phyloP scores from a whole-genome alignment of 2,797 vertebrate species.

The Champsocephalus esox region DNA sequence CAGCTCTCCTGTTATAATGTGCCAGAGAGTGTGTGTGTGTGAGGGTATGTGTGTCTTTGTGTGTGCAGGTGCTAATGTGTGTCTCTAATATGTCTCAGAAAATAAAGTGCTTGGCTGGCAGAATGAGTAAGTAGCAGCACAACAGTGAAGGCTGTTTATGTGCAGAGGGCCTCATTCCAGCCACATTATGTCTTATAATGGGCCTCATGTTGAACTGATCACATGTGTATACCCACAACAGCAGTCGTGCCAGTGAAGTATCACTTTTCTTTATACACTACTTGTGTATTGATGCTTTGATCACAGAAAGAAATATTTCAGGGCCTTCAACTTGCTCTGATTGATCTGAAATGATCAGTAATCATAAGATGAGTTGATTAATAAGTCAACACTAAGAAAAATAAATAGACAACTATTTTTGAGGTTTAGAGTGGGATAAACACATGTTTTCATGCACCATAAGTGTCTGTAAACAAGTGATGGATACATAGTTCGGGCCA shows the following conservation, averaged over 20 bases:
- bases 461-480: no score
- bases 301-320: neutral
- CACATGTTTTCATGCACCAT: no score
- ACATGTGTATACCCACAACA: conserved; percentile 33
- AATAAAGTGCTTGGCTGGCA: conserved; percentile 53
- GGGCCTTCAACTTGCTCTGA: no score
- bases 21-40: conserved; percentile 1
- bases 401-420: neutral
- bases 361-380: neutral
- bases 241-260: conserved; percentile 31
- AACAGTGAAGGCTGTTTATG: conserved; percentile 41
- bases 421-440: no score
- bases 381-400: neutral
- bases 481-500: no score
- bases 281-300: neutral
- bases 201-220: conserved; percentile 58
- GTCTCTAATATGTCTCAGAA: conserved; percentile 50
- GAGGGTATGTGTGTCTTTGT: neutral
- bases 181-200: conserved; percentile 54
- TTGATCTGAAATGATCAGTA: neutral
- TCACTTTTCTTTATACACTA: conserved; percentile 6
- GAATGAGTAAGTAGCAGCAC: conserved; percentile 39
- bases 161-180: conserved; percentile 39
- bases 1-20: conserved; percentile 59
- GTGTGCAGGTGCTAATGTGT: conserved; percentile 42